Evolutionary conservation across 2,888 invertebrate genomes (phyloP), one percentile per base, ranked within the genome.

Genomic region (Himalopsyche anomala): DNA sequence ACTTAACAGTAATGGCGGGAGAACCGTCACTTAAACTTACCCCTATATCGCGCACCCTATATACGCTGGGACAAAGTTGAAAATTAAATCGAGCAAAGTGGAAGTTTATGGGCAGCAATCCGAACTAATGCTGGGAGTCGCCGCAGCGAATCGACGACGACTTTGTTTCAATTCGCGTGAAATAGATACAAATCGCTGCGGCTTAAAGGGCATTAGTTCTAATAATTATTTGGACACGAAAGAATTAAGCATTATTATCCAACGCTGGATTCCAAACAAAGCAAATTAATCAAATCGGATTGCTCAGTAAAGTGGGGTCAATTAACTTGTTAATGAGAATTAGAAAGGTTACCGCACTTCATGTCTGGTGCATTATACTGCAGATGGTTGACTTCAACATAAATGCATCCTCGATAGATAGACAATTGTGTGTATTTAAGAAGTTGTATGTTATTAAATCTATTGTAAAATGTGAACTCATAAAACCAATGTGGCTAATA

Each of bases 81-180:
- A 36, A 74, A 74, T 74, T 74, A 28, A 74, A 38, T 74, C 74
- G 74, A 38, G 38, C 36, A 36, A 74, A 74, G 74, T 74, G 19
- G 74, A 36, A 74, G 15, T 74, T 74, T 74, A 74, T 36, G 19
- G 74, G 38, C 74, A 38, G 74, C 36, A 74, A 38, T 74, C 74
- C 74, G 38, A 36, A 74, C 36, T 74, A 74, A 74, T 74, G 74
- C 36, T 5, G 15, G 15, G 36, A 74, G 28, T 74, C 36, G 15
- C 74, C 74, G 74, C 74, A 36, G 36, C 36, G 15, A 38, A 74
- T 74, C 74, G 74, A 36, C 28, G 28, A 5, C 74, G 74, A 74
- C 74, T 74, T 74, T 74, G 74, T 74, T 36, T 74, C 74, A 74
- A 74, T 74, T 74, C 74, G 74, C 36, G 74, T 36, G 36, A 28